Evolutionary conservation across 2,888 invertebrate species (phyloP).

Genomic region (Abrostola triplasia): DNA sequence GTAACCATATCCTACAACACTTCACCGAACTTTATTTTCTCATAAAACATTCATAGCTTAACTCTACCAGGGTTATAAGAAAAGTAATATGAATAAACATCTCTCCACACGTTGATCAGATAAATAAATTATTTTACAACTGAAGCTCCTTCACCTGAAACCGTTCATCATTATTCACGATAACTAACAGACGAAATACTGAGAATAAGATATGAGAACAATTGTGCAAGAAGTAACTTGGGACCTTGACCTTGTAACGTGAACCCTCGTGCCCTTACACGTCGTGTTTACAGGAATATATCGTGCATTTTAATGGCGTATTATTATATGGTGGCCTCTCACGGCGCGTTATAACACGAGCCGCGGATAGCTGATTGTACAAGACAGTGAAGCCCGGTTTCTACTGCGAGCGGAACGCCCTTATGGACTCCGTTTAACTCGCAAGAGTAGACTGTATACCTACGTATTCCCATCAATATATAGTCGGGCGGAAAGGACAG

Average conservation of each 20-base stretch:
- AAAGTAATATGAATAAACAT: constrained; percentile 7
- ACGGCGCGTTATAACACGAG: too few species aligned
- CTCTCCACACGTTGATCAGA: constrained; percentile 48
- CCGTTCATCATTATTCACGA: constrained; percentile 58
- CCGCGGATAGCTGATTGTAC: too few species aligned
- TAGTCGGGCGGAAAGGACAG: too few species aligned
- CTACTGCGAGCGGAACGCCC: too few species aligned
- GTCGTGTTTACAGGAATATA: constrained; percentile 20
- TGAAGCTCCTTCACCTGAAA: constrained; percentile 49
- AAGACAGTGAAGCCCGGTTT: too few species aligned
- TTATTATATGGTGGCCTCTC: constrained; percentile 2
- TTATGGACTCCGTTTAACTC: too few species aligned
- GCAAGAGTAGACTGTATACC: too few species aligned
- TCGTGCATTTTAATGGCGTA: constrained; percentile 34
- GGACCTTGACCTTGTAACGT: constrained; percentile 33
- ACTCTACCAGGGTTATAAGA: too few species aligned
- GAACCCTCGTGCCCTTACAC: constrained; percentile 27
- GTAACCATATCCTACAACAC: too few species aligned
- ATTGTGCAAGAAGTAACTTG: constrained; percentile 39
- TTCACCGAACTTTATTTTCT: too few species aligned
- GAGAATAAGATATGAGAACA: constrained; percentile 51
- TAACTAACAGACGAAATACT: constrained; percentile 42
- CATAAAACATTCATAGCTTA: too few species aligned
- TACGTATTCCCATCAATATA: too few species aligned
- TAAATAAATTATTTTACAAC: constrained; percentile 39